Conservation (phyloP, 2,113 vertebrate species). For the Amblyopsis rosae region DNA sequence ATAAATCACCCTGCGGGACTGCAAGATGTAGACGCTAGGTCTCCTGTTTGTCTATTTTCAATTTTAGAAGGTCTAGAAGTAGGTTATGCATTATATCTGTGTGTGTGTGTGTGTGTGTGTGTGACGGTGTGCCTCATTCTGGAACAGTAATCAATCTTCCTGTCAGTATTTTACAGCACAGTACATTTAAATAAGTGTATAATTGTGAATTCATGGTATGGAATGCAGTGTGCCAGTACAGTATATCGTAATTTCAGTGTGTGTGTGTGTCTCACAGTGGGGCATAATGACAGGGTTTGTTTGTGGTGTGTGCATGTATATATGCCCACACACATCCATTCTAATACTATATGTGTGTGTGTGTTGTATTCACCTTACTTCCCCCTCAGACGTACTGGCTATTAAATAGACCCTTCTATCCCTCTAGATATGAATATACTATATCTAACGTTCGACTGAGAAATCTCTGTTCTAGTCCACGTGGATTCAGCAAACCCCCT, state of each 20-base stretch:
- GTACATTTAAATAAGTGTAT: slow-evolving; percentile 50
- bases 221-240: slow-evolving; percentile 51
- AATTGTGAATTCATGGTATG: slow-evolving; percentile 45
- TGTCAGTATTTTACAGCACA: slow-evolving; percentile 29
- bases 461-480: too few relatives aligned
- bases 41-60: slow-evolving; percentile 27
- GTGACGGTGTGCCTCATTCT: slow-evolving; percentile 36
- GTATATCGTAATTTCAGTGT: slow-evolving; percentile 55
- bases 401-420: too few relatives aligned
- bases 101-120: slow-evolving; percentile 28
- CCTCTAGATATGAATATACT: too few relatives aligned
- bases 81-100: slow-evolving; percentile 4
- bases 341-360: slow-evolving; percentile 12
- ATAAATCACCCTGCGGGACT: slow-evolving; percentile 29
- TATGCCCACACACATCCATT: slow-evolving; percentile 35
- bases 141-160: slow-evolving; percentile 38
- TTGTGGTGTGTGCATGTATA: slow-evolving; percentile 43
- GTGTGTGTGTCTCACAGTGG: slow-evolving; percentile 36
- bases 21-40: slow-evolving; percentile 11
- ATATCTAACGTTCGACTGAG: too few relatives aligned
- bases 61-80: slow-evolving; percentile 12
- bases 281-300: slow-evolving; percentile 64
- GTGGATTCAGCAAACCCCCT: too few relatives aligned
- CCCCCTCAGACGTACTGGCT: too few relatives aligned
- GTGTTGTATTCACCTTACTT: not conserved